A percentile compares a stretch with the other conserved stretches of the same genome.
Conservation (phyloP, 1,140 invertebrate species). For the Macrotrachela quadricornifera region DNA sequence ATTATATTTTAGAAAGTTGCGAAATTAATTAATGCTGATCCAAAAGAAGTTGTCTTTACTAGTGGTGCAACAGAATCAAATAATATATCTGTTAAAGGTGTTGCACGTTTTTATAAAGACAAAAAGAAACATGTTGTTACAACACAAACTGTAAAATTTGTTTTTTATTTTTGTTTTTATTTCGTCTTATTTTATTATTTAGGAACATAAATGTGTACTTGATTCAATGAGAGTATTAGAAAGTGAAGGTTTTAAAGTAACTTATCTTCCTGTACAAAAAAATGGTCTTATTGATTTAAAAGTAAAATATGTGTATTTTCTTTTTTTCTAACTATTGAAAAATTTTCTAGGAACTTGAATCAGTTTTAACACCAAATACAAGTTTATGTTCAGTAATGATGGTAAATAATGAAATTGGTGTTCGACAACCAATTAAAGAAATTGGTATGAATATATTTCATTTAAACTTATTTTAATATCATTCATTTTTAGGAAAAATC, state of each 20-base stretch:
- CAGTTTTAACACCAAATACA: constrained; percentile 66
- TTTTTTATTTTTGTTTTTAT: constrained; percentile 10
- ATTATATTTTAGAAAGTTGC: constrained; percentile 52
- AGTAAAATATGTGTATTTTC: constrained; percentile 12
- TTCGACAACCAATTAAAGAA: constrained; percentile 71
- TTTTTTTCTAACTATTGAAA: not conserved
- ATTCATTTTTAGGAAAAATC: constrained; percentile 24
- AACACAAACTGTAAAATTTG: constrained; percentile 63
- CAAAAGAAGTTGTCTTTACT: constrained; percentile 93
- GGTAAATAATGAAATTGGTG: constrained; percentile 98
- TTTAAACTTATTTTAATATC: not conserved
- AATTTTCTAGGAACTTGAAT: constrained; percentile 40
- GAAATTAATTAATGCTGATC: constrained; percentile 74
- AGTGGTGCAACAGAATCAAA: constrained; percentile 97
- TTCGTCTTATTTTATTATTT: not conserved
- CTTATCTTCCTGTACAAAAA: constrained; percentile 70
- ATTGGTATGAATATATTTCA: constrained; percentile 42
- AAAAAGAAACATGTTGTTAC: constrained; percentile 74
- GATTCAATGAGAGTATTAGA: constrained; percentile 88
- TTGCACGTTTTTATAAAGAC: constrained; percentile 69
- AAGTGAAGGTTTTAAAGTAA: constrained; percentile 79
- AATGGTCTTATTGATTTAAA: constrained; percentile 68
- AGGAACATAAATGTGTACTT: constrained; percentile 97
- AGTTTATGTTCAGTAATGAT: constrained; percentile 84
- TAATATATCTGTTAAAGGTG: constrained; percentile 90